Percentiles rank a stretch among this genome's conserved stretches.
phyloP scores from a whole-genome alignment of 2,888 invertebrate species.

The Alsophila aescularia region DNA sequence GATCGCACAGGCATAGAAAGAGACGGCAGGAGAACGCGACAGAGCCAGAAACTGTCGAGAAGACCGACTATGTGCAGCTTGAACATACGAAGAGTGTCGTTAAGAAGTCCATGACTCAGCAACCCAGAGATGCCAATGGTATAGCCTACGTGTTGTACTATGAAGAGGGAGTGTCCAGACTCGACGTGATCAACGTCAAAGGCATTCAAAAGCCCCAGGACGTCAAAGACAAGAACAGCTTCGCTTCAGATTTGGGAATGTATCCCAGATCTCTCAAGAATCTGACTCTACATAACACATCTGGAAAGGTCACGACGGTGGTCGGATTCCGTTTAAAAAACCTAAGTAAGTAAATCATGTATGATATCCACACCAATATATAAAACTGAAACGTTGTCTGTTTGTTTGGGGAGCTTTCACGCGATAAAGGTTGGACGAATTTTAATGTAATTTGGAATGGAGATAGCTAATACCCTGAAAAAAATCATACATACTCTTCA shows the following conservation, averaged over 20 bases:
- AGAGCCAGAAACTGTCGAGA: slow-evolving; percentile 57
- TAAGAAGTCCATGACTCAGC: slow-evolving; percentile 61
- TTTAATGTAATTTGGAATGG: too few relatives aligned
- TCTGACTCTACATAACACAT: slow-evolving; percentile 69
- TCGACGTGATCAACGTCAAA: slow-evolving; percentile 51
- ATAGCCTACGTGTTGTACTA: slow-evolving; percentile 78
- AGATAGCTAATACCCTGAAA: too few relatives aligned
- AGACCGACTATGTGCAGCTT: slow-evolving; percentile 46
- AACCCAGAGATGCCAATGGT: slow-evolving; percentile 59
- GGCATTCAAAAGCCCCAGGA: slow-evolving; percentile 62
- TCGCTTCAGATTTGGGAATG: slow-evolving; percentile 69
- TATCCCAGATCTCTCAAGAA: slow-evolving; percentile 66
- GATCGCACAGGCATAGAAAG: slow-evolving; percentile 70
- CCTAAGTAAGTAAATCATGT: slow-evolving; percentile 65
- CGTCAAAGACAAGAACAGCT: slow-evolving; percentile 65
- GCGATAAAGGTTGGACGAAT: too few relatives aligned
- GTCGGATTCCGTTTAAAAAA: slow-evolving; percentile 74
- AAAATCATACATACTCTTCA: too few relatives aligned
- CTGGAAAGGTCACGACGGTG: slow-evolving; percentile 68
- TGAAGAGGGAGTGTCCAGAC: slow-evolving; percentile 69
- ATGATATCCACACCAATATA: too few relatives aligned
- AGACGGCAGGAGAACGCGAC: slow-evolving; percentile 68
- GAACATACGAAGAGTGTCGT: slow-evolving; percentile 64
- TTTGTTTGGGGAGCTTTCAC: too few relatives aligned
- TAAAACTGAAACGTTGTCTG: too few relatives aligned